Evolutionary conservation across 2,888 invertebrate genomes (phyloP), one percentile per base, ranked within the genome.

Genomic region (Philopedon plagiatum): DNA sequence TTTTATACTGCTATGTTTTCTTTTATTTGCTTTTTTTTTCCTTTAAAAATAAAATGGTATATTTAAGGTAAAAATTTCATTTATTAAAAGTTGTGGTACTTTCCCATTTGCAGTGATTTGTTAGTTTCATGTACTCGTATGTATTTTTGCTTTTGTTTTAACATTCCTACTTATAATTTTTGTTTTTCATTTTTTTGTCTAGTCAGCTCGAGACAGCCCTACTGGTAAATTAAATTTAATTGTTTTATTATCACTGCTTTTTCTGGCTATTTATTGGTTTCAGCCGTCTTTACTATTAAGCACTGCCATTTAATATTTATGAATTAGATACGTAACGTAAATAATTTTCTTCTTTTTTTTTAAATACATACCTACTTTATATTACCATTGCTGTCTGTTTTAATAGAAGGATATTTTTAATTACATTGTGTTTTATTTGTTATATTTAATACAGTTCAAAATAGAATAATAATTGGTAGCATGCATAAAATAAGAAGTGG

Each of bases 271-370:
- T 60, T 39, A 18, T 54, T 46, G 11, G 64, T 74, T 76, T 74
- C 73, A 73, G 75, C 74, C 74, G 75, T 46, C 61, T 76, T 63
- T 67, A 62, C 76, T 71, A 73, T 77, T 77, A 75, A 83, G 81
- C 84, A 84, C 84, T 84, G 84, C 84, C 84, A 84, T 80, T 78
- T 83, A 83, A 83, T 82, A 82, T 83, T 83, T 82, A 82, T 69
- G 63, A 71, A 71, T 76, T 74, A 54, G 44, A 58, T 67, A 58
- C 49, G 56, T 44, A 21, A 66, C 15, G 32, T 58, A 70, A 73
- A 67, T 67, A 51, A 58, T 58, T 5, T 13, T 46, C 51, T 68
- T 46, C 56, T 71, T 73, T 74, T 72, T 66, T 70, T 73, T 76
- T 64, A 49, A 56, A 29, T 61, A 60, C 37, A 39, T 65, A 64